Base-by-base conservation (phyloP, 2,888 invertebrate species). In the Octonoba sinensis region DNA sequence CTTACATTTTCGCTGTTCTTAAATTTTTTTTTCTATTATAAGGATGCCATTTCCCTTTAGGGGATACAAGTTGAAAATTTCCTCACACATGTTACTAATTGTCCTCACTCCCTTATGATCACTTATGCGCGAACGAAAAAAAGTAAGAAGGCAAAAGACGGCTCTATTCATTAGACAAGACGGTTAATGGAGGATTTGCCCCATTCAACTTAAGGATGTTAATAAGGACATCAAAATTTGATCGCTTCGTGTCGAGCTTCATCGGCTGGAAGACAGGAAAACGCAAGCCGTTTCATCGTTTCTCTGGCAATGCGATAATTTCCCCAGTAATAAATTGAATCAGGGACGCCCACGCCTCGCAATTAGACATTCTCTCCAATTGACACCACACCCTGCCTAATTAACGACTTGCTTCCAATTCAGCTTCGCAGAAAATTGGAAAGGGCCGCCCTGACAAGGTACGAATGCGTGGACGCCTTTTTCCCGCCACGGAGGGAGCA, bases 311-410 rank as follows among this genome's bases (percentile, higher is more conserved):
- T 15, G 54, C n/a, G 20, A 18, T 54, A 18, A 54, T 54, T 54
- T 54, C 54, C 46, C 47, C 16, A 4, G 67, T 67, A 75, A 75
- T 75, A 75, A 75, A 75, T 75, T 75, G 75, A 60, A 75, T 75
- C 36, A 74, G 75, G 18, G 62, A 75, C 75, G 75, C 75, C 70
- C 70, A 64, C 70, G 70, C 66, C 36, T 46, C 47, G 62, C 70
- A 69, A 64, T 77, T 70, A 70, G 64, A 57, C 60, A 56, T 56
- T 64, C 47, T 59, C 36, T n/a, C 70, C 70, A 77, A 77, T 77
- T 65, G 70, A 71, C 71, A 71, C 70, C 70, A 70, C 70, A 57
- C 70, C 70, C 64, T 54, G 56, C 57, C 70, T 77, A 77, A 77
- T 77, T 77, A 77, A 70, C 70, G 77, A 64, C 54, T 64, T 54